These are phyloP conservation scores for Zosterops japonicus DNA, from an alignment of 2,113 vertebrate genomes.

Conservation along the genomic window DNA sequence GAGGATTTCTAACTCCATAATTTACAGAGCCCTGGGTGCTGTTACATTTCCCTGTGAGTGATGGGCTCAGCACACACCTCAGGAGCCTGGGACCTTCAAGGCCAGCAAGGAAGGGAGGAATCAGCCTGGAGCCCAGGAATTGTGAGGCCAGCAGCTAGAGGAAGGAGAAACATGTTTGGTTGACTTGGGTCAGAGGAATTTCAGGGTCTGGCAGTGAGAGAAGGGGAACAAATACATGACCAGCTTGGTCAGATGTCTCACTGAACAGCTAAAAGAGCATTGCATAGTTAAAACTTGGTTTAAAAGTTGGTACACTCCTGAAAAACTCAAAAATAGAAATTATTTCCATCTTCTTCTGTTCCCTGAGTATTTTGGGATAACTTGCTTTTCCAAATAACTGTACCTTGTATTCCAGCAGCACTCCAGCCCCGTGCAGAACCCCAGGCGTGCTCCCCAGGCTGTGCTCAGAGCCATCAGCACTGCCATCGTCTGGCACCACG, in stretches of 20 bases:
- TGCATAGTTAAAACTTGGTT: not conserved
- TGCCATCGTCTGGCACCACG: constrained; percentile 20
- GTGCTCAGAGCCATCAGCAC: not conserved
- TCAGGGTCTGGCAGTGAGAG: not conserved
- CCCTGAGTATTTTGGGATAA: not conserved
- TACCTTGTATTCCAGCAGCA: not conserved
- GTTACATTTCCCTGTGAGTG: not conserved
- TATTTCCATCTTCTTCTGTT: not conserved
- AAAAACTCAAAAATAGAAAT: not conserved
- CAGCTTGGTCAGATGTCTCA: not conserved
- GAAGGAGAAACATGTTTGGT: not conserved
- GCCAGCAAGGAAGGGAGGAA: not conserved
- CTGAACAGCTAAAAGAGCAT: not conserved
- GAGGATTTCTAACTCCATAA: not conserved
- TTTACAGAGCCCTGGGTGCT: not conserved
- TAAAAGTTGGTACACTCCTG: no score
- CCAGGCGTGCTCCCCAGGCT: not conserved
- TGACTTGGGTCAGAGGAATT: not conserved
- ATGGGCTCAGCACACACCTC: not conserved
- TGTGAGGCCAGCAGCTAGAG: not conserved
- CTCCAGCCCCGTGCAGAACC: not conserved
- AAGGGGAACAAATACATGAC: not conserved
- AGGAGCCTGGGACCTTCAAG: not conserved
- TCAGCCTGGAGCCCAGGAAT: not conserved
- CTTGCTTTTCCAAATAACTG: not conserved